These are phyloP conservation scores for Poecilia velifera DNA, from an alignment of 2,797 vertebrate species.

Conservation along the genomic window DNA sequence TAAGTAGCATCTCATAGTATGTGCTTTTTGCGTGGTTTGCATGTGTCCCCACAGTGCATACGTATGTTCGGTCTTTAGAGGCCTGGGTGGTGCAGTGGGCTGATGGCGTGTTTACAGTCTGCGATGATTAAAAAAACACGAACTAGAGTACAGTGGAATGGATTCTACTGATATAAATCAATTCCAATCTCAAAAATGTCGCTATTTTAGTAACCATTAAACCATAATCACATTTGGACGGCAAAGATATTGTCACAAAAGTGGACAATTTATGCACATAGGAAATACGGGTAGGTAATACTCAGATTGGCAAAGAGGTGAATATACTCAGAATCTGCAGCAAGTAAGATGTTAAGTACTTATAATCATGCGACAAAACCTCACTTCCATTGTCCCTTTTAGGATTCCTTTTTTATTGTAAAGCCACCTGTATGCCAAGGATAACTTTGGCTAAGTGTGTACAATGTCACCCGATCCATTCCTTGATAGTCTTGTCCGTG, in stretches of 20 bases:
- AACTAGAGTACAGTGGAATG: background rate
- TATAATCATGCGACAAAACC: background rate
- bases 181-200: no score
- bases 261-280: no score
- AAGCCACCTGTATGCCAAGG: background rate
- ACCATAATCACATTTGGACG: no score
- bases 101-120: slow-evolving; percentile 70
- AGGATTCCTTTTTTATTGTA: background rate
- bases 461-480: background rate
- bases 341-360: background rate
- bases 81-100: slow-evolving; percentile 64
- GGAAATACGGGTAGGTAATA: background rate
- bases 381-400: background rate
- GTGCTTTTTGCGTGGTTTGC: background rate
- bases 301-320: background rate
- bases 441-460: background rate
- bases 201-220: no score
- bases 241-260: no score
- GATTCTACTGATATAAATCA: background rate
- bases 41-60: slow-evolving; percentile 17
- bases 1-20: slow-evolving; percentile 32
- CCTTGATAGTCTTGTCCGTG: background rate
- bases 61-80: slow-evolving; percentile 36
- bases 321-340: background rate
- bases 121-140: slow-evolving; percentile 15